Conservation (phyloP, 2,113 vertebrate species). For the Channa maculata region DNA sequence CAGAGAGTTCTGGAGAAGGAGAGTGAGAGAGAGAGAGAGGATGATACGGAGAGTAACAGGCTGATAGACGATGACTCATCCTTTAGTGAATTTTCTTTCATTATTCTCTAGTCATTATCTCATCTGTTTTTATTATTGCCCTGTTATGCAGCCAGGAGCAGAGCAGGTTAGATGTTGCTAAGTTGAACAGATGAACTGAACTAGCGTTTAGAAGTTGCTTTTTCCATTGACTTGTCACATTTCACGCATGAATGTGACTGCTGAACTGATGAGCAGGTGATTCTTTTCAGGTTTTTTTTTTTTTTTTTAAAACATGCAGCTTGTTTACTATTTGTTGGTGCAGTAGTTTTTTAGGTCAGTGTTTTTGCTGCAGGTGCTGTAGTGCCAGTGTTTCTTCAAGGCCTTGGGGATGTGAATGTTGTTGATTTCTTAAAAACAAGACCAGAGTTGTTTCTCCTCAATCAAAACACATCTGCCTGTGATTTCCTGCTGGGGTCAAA, state of each 20-base stretch:
- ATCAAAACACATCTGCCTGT: neutral
- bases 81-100: constrained; percentile 26
- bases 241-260: constrained; percentile 5
- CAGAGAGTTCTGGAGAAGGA: neutral
- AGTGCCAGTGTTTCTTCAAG: neutral
- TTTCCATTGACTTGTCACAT: constrained; percentile 19
- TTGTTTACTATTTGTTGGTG: constrained; percentile 7
- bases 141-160: neutral
- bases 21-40: too few relatives aligned
- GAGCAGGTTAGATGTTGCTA: neutral
- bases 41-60: neutral
- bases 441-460: neutral
- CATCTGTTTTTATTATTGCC: constrained; percentile 27
- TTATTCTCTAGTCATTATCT: neutral
- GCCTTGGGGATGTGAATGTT: neutral
- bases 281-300: neutral
- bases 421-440: neutral
- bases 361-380: neutral
- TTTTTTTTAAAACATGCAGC: too few relatives aligned
- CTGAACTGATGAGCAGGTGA: neutral
- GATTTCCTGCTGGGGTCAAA: neutral
- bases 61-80: neutral
- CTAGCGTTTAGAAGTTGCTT: neutral
- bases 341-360: neutral
- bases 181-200: neutral